These are phyloP conservation scores for Pseudonaja textilis DNA, from an alignment of 2,113 vertebrate genomes.

Conservation along the genomic window DNA sequence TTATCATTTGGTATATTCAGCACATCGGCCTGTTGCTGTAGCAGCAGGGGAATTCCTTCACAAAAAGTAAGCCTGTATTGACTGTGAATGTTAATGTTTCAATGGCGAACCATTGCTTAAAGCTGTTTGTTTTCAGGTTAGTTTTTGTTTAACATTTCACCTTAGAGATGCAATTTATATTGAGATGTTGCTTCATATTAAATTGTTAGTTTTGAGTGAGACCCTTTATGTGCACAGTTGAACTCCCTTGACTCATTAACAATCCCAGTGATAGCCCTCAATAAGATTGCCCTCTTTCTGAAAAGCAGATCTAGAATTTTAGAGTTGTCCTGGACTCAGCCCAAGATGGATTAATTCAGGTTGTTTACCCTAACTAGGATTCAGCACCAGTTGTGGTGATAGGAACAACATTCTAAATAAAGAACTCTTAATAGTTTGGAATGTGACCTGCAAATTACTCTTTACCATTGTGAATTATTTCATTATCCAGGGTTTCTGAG, in stretches of 20 bases:
- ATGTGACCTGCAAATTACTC: neutral
- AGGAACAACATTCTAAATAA: neutral
- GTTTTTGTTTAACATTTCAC: neutral
- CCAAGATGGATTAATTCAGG: neutral
- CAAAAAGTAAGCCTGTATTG: constrained; percentile 83
- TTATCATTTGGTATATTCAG: constrained; percentile 97
- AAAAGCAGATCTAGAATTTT: neutral
- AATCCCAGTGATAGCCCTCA: neutral
- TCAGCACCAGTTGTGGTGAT: neutral
- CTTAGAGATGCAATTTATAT: neutral
- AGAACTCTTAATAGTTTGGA: neutral
- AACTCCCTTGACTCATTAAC: neutral
- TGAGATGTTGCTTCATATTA: neutral
- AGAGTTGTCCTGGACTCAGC: neutral
- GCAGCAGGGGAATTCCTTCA: constrained; percentile 98
- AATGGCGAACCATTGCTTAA: neutral
- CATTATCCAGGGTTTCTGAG: neutral
- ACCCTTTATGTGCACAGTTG: neutral
- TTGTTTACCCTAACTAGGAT: neutral
- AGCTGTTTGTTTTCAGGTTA: neutral
- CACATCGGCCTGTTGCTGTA: constrained; percentile 94
- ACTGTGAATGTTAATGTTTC: neutral
- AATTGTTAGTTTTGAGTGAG: neutral
- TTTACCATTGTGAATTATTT: neutral
- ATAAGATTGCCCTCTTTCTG: neutral